Evolutionary conservation across 2,888 invertebrate genomes (phyloP), one percentile per base, ranked within the genome.

Genomic region (Harmothoe impar): DNA sequence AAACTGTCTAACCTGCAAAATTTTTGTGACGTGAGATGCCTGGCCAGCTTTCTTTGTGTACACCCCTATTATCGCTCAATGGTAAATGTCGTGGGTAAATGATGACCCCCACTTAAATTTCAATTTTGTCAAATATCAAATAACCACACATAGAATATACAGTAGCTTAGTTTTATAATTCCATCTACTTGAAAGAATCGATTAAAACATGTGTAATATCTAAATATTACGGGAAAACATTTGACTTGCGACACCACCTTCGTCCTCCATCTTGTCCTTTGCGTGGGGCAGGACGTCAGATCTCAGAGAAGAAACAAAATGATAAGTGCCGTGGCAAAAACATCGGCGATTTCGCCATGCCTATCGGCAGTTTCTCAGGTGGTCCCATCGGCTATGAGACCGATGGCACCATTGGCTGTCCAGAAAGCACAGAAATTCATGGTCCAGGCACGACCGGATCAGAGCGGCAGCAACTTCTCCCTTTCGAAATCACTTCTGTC

Each of bases 321-420:
- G 91, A 91, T 91, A 52, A 91, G 84, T 54, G 91, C 89, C 25
- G 89, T 91, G 29, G 89, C 90, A 25, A 86, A 91, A 51, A 77
- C 91, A n/a, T 89, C 90, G 89, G 91, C 90, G 35, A 77, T 92
- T 56, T 68, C 90, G 72, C 91, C 91, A 43, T 90, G 81, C 31
- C 78, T 92, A 25, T 72, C 93, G 56, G 94, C 94, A 35, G 93
- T 93, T 31, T 91, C 93, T 43, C 93, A 94, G 89, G 91, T 94
- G 62, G 93, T 94, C 31, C 93, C 94, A 15, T 92, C 91, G 33
- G 89, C 92, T 10, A 51, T 93, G 31, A 92, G 92, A 51, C 93
- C 93, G 33, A 56, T 92, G n/a, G 89, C 92, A 72, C 92, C 93
- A 25, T 91, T 92, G 51, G 85, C 92, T 54, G 62, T 92, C 35